Conservation (phyloP, 2,888 invertebrate genomes). For the Resseliella maxima region DNA sequence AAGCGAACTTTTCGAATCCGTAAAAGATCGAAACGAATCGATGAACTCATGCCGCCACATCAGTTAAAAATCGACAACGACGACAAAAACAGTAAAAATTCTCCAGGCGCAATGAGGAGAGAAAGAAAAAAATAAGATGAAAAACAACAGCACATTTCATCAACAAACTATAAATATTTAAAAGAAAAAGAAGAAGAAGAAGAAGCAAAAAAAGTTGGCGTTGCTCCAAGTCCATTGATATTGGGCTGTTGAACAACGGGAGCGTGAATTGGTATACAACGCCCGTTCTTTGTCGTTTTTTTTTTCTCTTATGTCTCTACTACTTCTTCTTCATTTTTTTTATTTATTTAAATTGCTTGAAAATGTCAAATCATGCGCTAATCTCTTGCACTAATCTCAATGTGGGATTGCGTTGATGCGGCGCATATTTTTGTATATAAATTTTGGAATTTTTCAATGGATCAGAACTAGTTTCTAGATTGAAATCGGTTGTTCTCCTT, state of each 20-base stretch:
- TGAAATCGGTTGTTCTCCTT: not conserved
- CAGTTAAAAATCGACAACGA: not conserved
- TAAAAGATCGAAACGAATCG: not conserved
- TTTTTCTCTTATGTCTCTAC: not conserved
- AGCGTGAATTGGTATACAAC: constrained; percentile 20
- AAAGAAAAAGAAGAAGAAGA: too few species aligned
- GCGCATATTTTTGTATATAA: too few species aligned
- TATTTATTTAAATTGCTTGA: not conserved
- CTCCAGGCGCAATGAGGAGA: not conserved
- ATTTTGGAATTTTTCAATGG: not conserved
- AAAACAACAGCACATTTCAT: not conserved
- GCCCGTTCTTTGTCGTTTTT: not conserved
- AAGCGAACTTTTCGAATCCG: not conserved
- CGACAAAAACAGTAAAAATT: not conserved
- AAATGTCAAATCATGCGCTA: constrained; percentile 51
- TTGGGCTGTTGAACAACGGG: not conserved
- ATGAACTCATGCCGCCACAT: constrained; percentile 8
- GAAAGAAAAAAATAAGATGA: not conserved
- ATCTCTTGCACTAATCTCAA: not conserved
- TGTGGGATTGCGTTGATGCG: not conserved
- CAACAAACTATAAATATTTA: not conserved
- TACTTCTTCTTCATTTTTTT: not conserved
- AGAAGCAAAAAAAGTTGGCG: not conserved
- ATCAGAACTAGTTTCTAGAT: constrained; percentile 7
- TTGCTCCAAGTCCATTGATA: not conserved